phyloP scores from a whole-genome alignment of 2,888 invertebrate species.

The Apamea anceps region DNA sequence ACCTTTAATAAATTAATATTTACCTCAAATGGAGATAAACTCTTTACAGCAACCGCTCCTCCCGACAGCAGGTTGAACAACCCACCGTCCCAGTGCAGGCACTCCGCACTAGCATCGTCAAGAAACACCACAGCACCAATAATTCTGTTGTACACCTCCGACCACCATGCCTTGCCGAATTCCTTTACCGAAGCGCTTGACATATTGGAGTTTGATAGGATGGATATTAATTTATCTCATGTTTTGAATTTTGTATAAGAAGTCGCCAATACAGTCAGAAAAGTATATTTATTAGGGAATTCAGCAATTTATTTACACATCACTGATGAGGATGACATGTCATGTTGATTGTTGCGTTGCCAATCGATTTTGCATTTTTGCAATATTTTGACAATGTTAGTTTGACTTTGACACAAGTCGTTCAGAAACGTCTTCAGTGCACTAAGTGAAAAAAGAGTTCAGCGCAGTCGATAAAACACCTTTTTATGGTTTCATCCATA shows the following conservation, averaged over 20 bases:
- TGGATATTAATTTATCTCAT: conserved; percentile 5
- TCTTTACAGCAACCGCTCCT: conserved; percentile 92
- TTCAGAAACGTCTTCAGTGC: background rate
- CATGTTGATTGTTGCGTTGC: conserved; percentile 10
- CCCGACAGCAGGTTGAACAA: conserved; percentile 89
- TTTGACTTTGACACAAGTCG: conserved; percentile 10
- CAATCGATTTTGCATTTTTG: conserved; percentile 37
- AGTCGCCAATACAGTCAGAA: background rate
- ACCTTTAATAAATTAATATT: conserved; percentile 7
- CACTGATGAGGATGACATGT: conserved; percentile 37
- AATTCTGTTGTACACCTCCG: conserved; percentile 90
- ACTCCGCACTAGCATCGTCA: conserved; percentile 91
- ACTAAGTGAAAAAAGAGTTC: background rate
- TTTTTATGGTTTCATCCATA: background rate
- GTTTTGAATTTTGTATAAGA: conserved; percentile 1
- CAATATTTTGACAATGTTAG: conserved; percentile 10
- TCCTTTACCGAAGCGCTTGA: conserved; percentile 80
- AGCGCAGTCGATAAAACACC: background rate
- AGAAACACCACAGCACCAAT: conserved; percentile 92
- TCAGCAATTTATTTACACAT: conserved; percentile 49
- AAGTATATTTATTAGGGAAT: too few relatives aligned
- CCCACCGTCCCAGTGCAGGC: conserved; percentile 93
- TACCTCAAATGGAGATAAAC: conserved; percentile 92
- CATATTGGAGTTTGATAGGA: conserved; percentile 59
- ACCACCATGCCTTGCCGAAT: conserved; percentile 90